phyloP scores from a whole-genome alignment of 2,797 vertebrate genomes.

The Oreortyx pictus region DNA sequence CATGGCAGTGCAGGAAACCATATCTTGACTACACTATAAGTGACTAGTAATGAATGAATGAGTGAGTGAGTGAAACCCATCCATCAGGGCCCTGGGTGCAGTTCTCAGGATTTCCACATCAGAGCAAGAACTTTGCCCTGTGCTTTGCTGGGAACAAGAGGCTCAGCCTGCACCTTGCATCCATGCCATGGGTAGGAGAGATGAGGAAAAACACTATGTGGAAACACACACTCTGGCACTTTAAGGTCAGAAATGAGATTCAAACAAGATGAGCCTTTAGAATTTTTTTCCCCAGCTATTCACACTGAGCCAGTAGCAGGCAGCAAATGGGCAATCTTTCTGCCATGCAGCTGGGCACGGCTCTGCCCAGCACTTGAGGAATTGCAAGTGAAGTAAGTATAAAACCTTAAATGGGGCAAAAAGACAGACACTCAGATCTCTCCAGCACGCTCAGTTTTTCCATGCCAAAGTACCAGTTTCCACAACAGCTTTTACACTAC shows the following conservation, averaged over 20 bases:
- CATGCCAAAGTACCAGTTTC: not conserved
- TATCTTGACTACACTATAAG: not conserved
- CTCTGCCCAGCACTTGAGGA: not conserved
- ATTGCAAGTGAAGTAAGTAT: fast-evolving
- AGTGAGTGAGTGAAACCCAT: not conserved
- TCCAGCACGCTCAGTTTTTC: not conserved
- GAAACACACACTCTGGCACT: fast-evolving
- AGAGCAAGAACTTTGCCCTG: not conserved
- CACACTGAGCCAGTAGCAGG: not conserved
- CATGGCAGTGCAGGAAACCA: not conserved
- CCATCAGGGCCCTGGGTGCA: not conserved
- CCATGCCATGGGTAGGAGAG: not conserved
- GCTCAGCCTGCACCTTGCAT: fast-evolving
- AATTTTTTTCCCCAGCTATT: not conserved
- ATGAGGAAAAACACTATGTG: fast-evolving
- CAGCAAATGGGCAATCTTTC: not conserved
- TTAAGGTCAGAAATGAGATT: not conserved
- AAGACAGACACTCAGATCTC: fast-evolving
- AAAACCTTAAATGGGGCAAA: not conserved
- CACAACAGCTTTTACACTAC: not conserved
- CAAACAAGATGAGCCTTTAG: not conserved
- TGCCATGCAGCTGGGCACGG: not conserved
- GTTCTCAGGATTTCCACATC: not conserved
- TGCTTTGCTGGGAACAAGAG: not conserved
- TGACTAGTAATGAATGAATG: not conserved